Conservation (phyloP, 1,140 invertebrate genomes). For the Leptonema lineaticorne region DNA sequence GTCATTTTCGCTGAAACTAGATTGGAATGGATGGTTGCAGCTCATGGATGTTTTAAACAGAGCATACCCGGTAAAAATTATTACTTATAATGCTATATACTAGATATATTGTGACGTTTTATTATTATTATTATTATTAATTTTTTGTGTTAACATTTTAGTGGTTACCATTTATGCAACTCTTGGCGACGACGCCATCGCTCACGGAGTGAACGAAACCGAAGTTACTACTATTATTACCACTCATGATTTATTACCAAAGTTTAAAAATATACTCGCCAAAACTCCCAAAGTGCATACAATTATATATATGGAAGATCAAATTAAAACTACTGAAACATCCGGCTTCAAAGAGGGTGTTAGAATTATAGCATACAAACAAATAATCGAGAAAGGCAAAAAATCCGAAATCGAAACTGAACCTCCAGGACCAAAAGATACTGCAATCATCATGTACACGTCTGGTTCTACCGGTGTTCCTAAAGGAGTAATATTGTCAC, state of each 20-base stretch:
- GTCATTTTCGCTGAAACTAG: constrained; percentile 97
- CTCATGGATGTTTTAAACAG: constrained; percentile 91
- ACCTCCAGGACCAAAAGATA: constrained; percentile 70
- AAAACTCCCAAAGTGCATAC: constrained; percentile 71
- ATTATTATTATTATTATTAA: constrained; percentile 7
- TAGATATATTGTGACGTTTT: background rate
- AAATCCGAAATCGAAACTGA: constrained; percentile 51
- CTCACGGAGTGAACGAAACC: constrained; percentile 94
- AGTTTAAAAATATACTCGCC: constrained; percentile 77
- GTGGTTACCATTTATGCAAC: constrained; percentile 97
- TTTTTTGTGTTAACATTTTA: constrained; percentile 48
- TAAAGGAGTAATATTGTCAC: constrained; percentile 83
- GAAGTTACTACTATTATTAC: constrained; percentile 90
- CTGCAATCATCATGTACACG: constrained; percentile 95
- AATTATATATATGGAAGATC: constrained; percentile 88
- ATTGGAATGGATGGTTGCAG: constrained; percentile 95
- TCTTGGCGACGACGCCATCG: constrained; percentile 92
- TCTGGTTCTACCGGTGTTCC: constrained; percentile 91
- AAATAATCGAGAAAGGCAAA: constrained; percentile 53
- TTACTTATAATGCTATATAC: background rate
- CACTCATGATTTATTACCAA: constrained; percentile 83
- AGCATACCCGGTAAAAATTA: constrained; percentile 71
- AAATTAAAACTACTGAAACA: constrained; percentile 69
- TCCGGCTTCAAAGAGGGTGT: constrained; percentile 69
- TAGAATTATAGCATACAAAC: constrained; percentile 64